phyloP scores from a whole-genome alignment of 2,797 vertebrate species.

The Mus caroli region DNA sequence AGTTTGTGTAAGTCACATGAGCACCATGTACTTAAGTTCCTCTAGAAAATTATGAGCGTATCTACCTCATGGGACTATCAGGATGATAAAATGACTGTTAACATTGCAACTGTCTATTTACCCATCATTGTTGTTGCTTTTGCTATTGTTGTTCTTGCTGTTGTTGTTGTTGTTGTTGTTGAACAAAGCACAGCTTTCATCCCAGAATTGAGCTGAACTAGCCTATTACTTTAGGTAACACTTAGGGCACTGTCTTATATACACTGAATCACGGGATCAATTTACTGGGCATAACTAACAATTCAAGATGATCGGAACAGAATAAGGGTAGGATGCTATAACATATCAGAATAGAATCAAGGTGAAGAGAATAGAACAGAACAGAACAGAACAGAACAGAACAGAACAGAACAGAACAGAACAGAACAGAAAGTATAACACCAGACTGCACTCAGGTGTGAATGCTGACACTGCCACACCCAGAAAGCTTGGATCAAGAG shows the following conservation, averaged over 20 bases:
- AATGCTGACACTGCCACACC: no score
- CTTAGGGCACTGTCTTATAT: not conserved
- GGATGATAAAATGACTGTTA: constrained; percentile 10
- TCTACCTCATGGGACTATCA: not conserved
- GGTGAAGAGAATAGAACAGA: not conserved
- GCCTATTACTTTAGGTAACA: constrained; percentile 37
- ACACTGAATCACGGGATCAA: constrained; percentile 47
- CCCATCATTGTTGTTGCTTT: not conserved
- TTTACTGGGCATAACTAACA: not conserved
- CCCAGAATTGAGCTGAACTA: constrained; percentile 32
- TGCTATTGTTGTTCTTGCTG: not conserved
- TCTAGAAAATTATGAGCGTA: not conserved
- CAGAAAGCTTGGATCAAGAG: not conserved
- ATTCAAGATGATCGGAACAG: constrained; percentile 31
- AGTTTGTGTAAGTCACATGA: not conserved
- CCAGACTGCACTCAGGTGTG: not conserved
- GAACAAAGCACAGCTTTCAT: constrained; percentile 8
- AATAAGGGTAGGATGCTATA: not conserved
- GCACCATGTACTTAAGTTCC: not conserved
- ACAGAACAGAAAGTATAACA: not conserved
- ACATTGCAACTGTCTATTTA: not conserved
- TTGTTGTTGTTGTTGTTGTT: no score
- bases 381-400: not conserved
- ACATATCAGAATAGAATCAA: not conserved
- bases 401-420: no score